Evolutionary conservation across 2,797 vertebrate species (phyloP).

Genomic region (Dipus sagitta): DNA sequence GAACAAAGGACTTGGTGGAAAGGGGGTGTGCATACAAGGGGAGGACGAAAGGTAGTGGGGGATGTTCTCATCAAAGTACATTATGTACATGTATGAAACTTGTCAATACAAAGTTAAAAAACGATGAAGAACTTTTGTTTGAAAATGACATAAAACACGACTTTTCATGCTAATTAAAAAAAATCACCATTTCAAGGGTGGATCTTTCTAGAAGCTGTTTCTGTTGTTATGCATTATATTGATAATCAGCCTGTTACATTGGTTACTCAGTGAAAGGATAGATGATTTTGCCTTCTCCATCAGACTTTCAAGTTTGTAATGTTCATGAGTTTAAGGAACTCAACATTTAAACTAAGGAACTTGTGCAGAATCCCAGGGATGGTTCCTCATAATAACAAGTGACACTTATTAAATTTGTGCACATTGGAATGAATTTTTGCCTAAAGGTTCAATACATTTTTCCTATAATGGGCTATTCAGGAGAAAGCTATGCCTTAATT

Average conservation of each 20-base stretch:
- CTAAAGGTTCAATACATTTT: neutral
- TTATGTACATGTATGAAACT: too few species aligned
- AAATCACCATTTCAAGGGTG: neutral
- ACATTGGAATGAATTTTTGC: conserved; percentile 68
- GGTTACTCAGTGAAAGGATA: conserved; percentile 60
- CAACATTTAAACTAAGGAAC: conserved; percentile 48
- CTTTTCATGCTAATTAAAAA: neutral
- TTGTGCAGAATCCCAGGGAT: neutral
- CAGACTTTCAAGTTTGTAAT: conserved; percentile 53
- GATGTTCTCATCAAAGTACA: too few species aligned
- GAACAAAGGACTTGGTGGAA: fast-evolving
- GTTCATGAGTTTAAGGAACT: conserved; percentile 72
- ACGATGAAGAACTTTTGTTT: too few species aligned
- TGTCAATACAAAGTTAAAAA: too few species aligned
- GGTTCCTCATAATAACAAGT: conserved; percentile 56
- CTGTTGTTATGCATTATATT: neutral
- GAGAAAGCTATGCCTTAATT: conserved; percentile 59
- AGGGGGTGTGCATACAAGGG: too few species aligned
- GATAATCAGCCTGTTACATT: neutral
- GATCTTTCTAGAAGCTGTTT: neutral
- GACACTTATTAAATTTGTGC: conserved; percentile 33
- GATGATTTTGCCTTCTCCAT: conserved; percentile 73
- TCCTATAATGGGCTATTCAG: conserved; percentile 38
- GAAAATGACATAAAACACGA: too few species aligned
- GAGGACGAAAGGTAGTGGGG: too few species aligned